These are phyloP conservation scores for Gouania willdenowi DNA, from an alignment of 2,797 vertebrate genomes.

Conservation along the genomic window DNA sequence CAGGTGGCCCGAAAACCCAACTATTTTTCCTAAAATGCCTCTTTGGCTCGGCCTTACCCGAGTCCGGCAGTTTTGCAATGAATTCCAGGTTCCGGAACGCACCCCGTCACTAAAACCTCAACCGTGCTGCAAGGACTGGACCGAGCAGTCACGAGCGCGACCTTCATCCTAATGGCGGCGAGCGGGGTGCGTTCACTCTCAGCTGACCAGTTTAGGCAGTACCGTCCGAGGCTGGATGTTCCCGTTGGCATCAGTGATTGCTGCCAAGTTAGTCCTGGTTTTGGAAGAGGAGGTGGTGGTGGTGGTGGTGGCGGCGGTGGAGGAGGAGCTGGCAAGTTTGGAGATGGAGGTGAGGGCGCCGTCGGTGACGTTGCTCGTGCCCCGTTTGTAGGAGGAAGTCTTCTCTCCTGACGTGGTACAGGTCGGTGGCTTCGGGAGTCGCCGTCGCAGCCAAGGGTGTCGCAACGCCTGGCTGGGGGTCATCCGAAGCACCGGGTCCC, in stretches of 20 bases:
- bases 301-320: conserved; percentile 83
- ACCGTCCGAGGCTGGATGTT: conserved; percentile 98
- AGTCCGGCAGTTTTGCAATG: no score
- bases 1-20: no score
- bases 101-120: conserved; percentile 39
- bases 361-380: conserved; percentile 76
- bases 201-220: conserved; percentile 98
- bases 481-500: conserved; percentile 92
- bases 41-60: no score
- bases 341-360: conserved; percentile 93
- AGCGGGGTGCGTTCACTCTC: conserved; percentile 64
- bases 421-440: conserved; percentile 91
- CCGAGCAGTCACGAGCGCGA: background rate
- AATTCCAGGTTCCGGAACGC: conserved; percentile 30
- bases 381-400: conserved; percentile 79
- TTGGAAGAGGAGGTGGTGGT: conserved; percentile 85
- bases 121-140: conserved; percentile 41
- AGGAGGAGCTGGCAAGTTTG: conserved; percentile 90
- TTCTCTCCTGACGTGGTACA: conserved; percentile 66
- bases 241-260: conserved; percentile 97
- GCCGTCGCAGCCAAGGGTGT: conserved; percentile 92
- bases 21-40: no score
- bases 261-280: conserved; percentile 94
- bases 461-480: conserved; percentile 92
- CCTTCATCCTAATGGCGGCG: no score